phyloP scores from a whole-genome alignment of 2,888 invertebrate species.

The Polymixis flavicincta region DNA sequence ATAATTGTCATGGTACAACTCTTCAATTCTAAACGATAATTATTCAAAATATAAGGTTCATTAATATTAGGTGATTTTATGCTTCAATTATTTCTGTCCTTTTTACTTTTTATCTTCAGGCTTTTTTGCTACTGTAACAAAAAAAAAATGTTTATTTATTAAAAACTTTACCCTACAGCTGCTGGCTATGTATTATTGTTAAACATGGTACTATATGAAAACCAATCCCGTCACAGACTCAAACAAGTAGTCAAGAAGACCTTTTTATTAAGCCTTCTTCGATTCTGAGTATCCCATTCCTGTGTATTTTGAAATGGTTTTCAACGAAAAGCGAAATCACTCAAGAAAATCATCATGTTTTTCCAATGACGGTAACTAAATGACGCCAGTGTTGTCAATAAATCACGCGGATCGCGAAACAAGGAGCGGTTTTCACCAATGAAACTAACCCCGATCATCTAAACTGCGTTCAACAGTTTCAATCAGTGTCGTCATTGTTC shows the following conservation, averaged over 20 bases:
- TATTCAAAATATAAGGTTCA: neutral
- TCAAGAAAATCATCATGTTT: neutral
- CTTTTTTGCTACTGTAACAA: slow-evolving; percentile 29
- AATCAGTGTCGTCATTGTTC: too few species aligned
- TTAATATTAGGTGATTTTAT: neutral
- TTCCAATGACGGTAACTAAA: neutral
- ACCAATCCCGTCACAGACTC: too few species aligned
- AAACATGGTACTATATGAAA: neutral
- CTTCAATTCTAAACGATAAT: too few species aligned
- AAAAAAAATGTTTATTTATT: neutral
- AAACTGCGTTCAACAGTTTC: too few species aligned
- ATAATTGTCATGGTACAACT: neutral
- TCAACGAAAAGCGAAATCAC: neutral
- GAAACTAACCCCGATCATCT: too few species aligned
- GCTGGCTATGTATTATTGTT: too few species aligned
- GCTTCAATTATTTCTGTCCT: neutral
- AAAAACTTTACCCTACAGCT: too few species aligned
- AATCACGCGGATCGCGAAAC: too few species aligned
- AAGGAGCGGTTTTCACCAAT: too few species aligned
- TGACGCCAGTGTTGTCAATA: too few species aligned
- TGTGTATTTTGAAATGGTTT: neutral
- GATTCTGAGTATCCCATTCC: neutral
- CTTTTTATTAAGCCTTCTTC: neutral
- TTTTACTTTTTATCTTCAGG: slow-evolving; percentile 13
- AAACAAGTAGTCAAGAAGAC: too few species aligned